Base-by-base conservation (phyloP, 2,797 vertebrate genomes). In the Ctenopoma multispine region DNA sequence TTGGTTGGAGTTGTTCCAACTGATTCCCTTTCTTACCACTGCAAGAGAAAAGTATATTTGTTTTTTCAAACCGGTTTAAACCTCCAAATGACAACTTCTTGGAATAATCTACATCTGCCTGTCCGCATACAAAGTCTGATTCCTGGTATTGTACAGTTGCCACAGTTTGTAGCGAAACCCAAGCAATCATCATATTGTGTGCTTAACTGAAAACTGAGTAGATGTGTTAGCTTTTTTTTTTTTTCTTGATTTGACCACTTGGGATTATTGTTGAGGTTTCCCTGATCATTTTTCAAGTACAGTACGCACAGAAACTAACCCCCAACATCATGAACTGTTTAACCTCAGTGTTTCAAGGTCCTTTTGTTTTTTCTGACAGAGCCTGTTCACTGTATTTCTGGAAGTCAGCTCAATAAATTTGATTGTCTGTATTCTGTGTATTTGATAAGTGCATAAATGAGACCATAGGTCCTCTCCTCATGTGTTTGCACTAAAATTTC, bases 401-500 rank as follows among this genome's bases (percentile, higher is more conserved):
- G 69, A 88, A 63, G 67, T 75, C 78, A 77, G 66, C 62, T 77
- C 43, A 74, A 83, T 85, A 88, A 80, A 88, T 79, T 87, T 73
- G 73, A 79, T 72, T 72, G 61, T 83, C 64, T 65, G 66, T 62
- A 72, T 73, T 88, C 81, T 84, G 77, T 61, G 76, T 82, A 82
- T 80, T n/a, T n/a, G n/a, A n/a, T n/a, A n/a, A 82, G 74, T 72
- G 69, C 72, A 65, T 61, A 82, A 83, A 63, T 83, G 67, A 78
- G 72, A 77, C 59, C 63, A 59, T 50, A 68, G 83, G 66, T 61
- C 38, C 24, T 81, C 61, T 73, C 72, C 68, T 87, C 82, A 87
- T 75, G 72, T 85, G 84, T 87, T 93, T 87, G 82, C 77, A 85
- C 79, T 83, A 80, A 84, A 89, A 71, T 82, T 68, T 82, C 50